Conservation (phyloP, 2,113 vertebrate genomes). For the Sorex araneus region DNA sequence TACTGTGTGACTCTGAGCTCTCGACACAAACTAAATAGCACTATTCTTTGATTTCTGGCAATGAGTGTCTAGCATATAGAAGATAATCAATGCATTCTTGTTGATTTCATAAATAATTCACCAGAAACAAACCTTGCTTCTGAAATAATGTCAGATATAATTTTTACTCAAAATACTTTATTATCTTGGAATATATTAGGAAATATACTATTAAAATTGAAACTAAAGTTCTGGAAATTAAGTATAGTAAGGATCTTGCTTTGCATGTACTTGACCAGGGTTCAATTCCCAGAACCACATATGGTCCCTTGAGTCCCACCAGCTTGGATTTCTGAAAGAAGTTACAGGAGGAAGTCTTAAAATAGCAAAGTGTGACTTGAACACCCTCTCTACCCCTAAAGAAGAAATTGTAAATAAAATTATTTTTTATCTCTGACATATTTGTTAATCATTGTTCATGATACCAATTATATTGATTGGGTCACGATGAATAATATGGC, state of each 20-base stretch:
- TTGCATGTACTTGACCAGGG: too few relatives aligned
- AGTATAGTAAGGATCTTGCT: too few relatives aligned
- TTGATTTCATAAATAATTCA: not conserved
- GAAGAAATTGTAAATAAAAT: not conserved
- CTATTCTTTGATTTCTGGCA: not conserved
- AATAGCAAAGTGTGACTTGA: too few relatives aligned
- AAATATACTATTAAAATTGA: not conserved
- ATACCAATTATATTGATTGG: not conserved
- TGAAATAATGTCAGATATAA: conserved; percentile 24
- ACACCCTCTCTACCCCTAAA: too few relatives aligned
- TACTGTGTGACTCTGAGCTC: not conserved
- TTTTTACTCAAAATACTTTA: not conserved
- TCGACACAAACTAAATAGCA: not conserved
- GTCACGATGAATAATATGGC: not conserved
- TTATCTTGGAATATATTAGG: conserved; percentile 9
- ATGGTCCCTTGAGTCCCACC: too few relatives aligned
- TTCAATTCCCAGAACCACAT: too few relatives aligned
- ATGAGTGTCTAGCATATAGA: not conserved
- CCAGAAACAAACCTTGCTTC: not conserved
- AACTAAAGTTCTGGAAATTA: not conserved
- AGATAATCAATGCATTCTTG: not conserved
- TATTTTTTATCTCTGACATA: not conserved
- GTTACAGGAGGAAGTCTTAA: too few relatives aligned
- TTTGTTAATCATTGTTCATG: not conserved
- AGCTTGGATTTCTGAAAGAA: too few relatives aligned